These are phyloP conservation scores for Brachyhypopomus gauderio DNA, from an alignment of 2,113 vertebrate genomes.

Conservation along the genomic window DNA sequence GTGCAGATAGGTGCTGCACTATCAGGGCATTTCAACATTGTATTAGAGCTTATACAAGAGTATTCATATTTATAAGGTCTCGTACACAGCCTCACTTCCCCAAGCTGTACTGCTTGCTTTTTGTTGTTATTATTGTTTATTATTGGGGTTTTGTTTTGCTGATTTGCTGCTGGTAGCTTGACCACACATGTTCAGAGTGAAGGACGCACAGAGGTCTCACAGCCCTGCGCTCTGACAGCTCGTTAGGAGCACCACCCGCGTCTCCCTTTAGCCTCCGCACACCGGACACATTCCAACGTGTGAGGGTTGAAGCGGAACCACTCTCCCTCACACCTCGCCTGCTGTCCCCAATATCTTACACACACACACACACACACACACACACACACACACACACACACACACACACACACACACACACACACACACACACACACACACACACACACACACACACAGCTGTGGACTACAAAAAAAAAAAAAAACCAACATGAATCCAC, in stretches of 20 bases:
- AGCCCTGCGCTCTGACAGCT: slow-evolving; percentile 60
- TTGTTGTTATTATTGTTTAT: slow-evolving; percentile 31
- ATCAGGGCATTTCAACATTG: neutral
- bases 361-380: slow-evolving; percentile 27
- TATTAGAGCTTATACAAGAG: neutral
- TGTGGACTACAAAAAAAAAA: too few relatives aligned
- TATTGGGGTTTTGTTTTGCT: slow-evolving; percentile 46
- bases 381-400: slow-evolving; percentile 29
- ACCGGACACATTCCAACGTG: slow-evolving; percentile 32
- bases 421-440: slow-evolving; percentile 26
- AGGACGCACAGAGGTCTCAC: slow-evolving; percentile 56
- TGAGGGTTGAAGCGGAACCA: slow-evolving; percentile 45
- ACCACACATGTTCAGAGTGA: slow-evolving; percentile 60
- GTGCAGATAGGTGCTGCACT: neutral
- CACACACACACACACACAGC: neutral
- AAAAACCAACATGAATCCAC: neutral
- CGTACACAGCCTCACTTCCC: neutral
- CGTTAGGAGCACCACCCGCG: slow-evolving; percentile 50
- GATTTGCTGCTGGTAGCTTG: slow-evolving; percentile 55
- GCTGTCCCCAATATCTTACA: slow-evolving; percentile 31
- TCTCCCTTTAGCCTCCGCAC: slow-evolving; percentile 28
- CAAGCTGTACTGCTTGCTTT: slow-evolving; percentile 45
- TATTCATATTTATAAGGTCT: neutral
- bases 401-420: slow-evolving; percentile 4
- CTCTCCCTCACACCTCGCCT: slow-evolving; percentile 47